phyloP scores from a whole-genome alignment of 2,113 vertebrate genomes.

The Grammomys surdaster region DNA sequence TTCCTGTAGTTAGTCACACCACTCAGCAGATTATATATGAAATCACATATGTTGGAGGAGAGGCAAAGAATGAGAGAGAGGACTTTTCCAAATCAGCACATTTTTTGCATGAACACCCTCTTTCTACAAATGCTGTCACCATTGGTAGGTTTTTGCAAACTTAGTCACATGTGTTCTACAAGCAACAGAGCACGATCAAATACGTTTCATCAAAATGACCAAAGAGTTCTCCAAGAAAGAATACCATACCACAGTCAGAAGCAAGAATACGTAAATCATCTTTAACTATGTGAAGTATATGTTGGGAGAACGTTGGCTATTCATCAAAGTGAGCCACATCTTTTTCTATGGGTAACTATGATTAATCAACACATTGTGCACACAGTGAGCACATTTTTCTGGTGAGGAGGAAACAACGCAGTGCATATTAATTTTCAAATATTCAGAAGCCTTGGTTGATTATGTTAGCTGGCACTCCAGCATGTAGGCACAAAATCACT shows the following conservation, averaged over 20 bases:
- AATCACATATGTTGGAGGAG: neutral
- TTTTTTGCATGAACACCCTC: neutral
- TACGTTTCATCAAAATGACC: neutral
- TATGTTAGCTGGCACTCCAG: neutral
- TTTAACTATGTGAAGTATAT: slow-evolving; percentile 8
- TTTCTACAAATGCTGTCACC: neutral
- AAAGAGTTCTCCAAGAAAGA: slow-evolving; percentile 12
- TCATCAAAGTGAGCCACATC: neutral
- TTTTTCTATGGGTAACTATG: slow-evolving; percentile 12
- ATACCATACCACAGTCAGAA: neutral
- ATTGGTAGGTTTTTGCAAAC: slow-evolving; percentile 57
- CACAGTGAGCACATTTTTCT: neutral
- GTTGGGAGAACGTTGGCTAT: neutral
- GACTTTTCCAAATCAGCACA: neutral
- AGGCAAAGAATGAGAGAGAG: neutral
- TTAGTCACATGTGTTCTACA: neutral
- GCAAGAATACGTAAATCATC: slow-evolving; percentile 20
- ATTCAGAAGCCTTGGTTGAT: slow-evolving; percentile 4
- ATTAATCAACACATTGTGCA: neutral
- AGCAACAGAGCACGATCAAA: slow-evolving; percentile 18
- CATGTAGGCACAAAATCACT: neutral
- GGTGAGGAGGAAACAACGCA: neutral
- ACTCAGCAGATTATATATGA: slow-evolving; percentile 26
- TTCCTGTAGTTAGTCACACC: neutral
- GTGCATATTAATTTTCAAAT: slow-evolving; percentile 47